A percentile compares a stretch with the other conserved stretches of the same genome.
phyloP scores from a whole-genome alignment of 2,113 vertebrate species.

The Nettapus auritus region DNA sequence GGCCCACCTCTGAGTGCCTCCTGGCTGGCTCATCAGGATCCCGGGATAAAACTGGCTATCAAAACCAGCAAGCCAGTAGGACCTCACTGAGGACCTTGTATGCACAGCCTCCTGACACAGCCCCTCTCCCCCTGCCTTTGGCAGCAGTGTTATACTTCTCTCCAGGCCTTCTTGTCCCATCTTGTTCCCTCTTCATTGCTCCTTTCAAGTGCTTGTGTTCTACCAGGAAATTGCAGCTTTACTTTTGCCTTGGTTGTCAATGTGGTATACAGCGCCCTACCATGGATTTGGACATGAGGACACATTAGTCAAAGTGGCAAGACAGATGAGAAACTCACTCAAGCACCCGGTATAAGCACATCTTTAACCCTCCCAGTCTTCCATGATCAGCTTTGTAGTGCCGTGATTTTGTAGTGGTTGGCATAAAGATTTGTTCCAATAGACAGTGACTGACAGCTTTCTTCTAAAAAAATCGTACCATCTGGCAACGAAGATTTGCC shows the following conservation, averaged over 20 bases:
- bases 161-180: neutral
- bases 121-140: neutral
- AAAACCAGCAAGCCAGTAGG: neutral
- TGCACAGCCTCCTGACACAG: neutral
- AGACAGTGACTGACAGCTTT: slow-evolving; percentile 26
- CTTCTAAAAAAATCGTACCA: slow-evolving; percentile 8
- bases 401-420: neutral
- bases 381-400: neutral
- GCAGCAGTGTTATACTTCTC: neutral
- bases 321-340: neutral
- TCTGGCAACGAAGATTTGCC: slow-evolving; percentile 16
- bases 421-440: neutral
- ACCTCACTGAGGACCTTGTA: neutral
- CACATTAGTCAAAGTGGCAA: neutral
- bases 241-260: neutral
- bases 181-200: neutral
- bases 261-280: neutral
- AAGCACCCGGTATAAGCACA: neutral
- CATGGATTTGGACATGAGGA: neutral
- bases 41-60: neutral
- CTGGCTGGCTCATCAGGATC: neutral
- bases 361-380: neutral
- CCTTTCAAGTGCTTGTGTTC: neutral
- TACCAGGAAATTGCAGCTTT: neutral
- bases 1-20: neutral